Evolutionary conservation across 2,113 vertebrate genomes (phyloP), one percentile per base, ranked within the genome.

Genomic region (Clupea harengus): DNA sequence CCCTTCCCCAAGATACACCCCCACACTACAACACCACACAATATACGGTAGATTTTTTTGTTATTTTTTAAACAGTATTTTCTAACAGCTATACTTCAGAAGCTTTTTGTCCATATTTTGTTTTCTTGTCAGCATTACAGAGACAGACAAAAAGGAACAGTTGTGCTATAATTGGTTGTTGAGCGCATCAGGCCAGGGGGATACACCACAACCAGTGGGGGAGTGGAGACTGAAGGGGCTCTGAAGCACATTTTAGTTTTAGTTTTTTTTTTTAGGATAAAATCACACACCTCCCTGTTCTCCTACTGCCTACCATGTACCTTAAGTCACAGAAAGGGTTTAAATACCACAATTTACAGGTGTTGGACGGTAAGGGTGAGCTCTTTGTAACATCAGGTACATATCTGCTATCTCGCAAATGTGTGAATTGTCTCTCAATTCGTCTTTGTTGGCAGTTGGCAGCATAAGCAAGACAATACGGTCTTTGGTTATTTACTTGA

Each of bases 391-490:
- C 84, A 90, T 85, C 89, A 83, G 87, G 81, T 81, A 39, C 25
- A 57, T 39, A 39, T 39, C 28, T 75, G 10, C 72, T 39, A 17
- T 82, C 28, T 78, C 64, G 81, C 89, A 90, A 91, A 89, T 87
- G 80, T 90, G 32, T 90, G 28, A 57, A 83, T 67, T 82, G 89
- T 87, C 88, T 90, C 86, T 92, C 54, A 20, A 25, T 92, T 93
- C 92, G 92, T 94, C 94, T 94, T 92, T 93, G 91, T 94, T 93
- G 93, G 93, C 91, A 92, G 90, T 93, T 93, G 94, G 93, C 95
- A 94, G 94, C 92, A 81, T 93, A 90, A 93, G 93, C 91, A 87
- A 92, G 85, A 91, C 87, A 88, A 90, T 90, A 85, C 91, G 91
- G 91, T 95, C 93, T 95, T 96, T 95, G 95, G 94, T 96, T 85